A percentile compares a stretch with the other conserved stretches of the same genome.
These are phyloP conservation scores for Mormyrops boulengeri DNA, from an alignment of 2,797 vertebrate genomes.

Conservation along the genomic window DNA sequence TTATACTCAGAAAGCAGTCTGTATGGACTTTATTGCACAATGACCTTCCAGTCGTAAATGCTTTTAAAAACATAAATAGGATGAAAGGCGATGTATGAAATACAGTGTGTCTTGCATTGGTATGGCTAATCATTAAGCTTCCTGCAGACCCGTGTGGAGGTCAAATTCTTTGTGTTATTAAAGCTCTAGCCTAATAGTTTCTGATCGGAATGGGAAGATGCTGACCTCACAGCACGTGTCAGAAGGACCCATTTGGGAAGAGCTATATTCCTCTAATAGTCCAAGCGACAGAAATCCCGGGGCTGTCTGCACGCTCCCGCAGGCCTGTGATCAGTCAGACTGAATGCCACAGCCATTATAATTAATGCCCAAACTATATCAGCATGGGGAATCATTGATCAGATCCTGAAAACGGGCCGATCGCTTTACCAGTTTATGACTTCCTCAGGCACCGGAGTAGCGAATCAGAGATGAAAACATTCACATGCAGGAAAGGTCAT, in stretches of 20 bases:
- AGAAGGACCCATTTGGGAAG: background rate
- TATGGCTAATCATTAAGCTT: background rate
- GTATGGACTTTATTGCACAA: background rate
- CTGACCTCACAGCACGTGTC: background rate
- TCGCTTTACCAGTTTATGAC: slow-evolving; percentile 10
- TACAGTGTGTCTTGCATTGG: background rate
- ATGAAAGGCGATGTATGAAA: background rate
- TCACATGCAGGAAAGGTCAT: slow-evolving; percentile 36
- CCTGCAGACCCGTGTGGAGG: background rate
- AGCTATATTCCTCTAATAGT: slow-evolving; percentile 1
- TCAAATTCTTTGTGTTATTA: background rate
- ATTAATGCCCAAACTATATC: slow-evolving; percentile 11
- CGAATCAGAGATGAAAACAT: background rate
- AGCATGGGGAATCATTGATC: slow-evolving; percentile 22
- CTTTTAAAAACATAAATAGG: background rate
- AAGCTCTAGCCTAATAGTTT: background rate
- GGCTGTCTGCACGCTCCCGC: background rate
- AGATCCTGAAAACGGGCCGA: slow-evolving; percentile 18
- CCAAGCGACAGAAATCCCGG: slow-evolving; percentile 2
- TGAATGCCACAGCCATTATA: slow-evolving; percentile 5
- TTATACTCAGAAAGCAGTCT: background rate
- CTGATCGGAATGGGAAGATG: background rate
- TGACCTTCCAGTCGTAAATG: background rate
- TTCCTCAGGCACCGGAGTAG: background rate
- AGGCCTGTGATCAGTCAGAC: slow-evolving; percentile 6